These are phyloP conservation scores for Scaptodrosophila latifasciaeformis DNA, from an alignment of 2,888 invertebrate species.

Conservation along the genomic window DNA sequence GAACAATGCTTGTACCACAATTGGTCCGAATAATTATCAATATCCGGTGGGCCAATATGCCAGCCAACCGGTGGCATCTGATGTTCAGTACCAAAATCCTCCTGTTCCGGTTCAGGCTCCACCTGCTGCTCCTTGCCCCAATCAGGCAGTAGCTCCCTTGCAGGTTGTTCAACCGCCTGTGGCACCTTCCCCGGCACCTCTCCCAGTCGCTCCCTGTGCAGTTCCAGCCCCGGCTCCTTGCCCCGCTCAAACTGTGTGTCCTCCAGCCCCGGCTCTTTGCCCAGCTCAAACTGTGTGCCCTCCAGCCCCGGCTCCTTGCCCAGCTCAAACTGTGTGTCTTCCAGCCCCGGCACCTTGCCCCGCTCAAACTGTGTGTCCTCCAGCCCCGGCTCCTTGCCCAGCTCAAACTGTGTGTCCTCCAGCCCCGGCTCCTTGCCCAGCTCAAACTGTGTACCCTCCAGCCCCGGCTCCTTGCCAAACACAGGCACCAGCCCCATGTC, in stretches of 20 bases:
- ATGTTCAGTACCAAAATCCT: background rate
- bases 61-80: background rate
- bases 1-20: background rate
- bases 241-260: slow-evolving; percentile 9
- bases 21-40: slow-evolving; percentile 3
- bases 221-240: background rate
- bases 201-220: slow-evolving; percentile 13
- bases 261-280: slow-evolving; percentile 1
- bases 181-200: too few species aligned
- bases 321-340: background rate
- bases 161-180: background rate
- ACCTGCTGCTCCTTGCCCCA: slow-evolving; percentile 5
- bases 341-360: slow-evolving; percentile 9
- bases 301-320: slow-evolving; percentile 6
- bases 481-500: slow-evolving; percentile 3
- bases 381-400: slow-evolving; percentile 3
- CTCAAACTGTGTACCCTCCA: slow-evolving; percentile 6
- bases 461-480: background rate
- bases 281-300: slow-evolving; percentile 14
- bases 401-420: background rate
- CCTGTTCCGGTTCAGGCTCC: slow-evolving; percentile 9
- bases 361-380: slow-evolving; percentile 6
- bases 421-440: slow-evolving; percentile 1
- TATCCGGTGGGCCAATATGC: too few species aligned
- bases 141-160: slow-evolving; percentile 8